A percentile compares a stretch with the other conserved stretches of the same genome.
phyloP scores from a whole-genome alignment of 2,797 vertebrate species.

The Poeciliopsis turneri region DNA sequence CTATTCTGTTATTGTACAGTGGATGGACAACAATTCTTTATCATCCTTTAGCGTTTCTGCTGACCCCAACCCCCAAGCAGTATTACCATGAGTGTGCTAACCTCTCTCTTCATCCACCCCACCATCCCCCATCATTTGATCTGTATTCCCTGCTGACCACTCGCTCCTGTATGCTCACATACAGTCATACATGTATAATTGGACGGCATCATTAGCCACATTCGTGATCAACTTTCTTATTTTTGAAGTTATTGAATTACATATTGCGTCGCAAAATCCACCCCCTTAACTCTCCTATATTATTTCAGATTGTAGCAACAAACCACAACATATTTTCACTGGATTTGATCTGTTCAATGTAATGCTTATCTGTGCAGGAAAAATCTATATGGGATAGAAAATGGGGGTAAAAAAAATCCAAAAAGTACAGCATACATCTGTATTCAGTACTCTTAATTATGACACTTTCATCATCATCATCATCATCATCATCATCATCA shows the following conservation, averaged over 20 bases:
- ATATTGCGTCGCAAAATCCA: not conserved
- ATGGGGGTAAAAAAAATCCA: not conserved
- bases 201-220: slow-evolving; percentile 7
- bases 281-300: not conserved
- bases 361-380: not conserved
- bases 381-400: not conserved
- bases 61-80: slow-evolving; percentile 51
- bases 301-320: not conserved
- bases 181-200: slow-evolving; percentile 52
- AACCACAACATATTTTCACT: not conserved
- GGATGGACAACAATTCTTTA: slow-evolving; percentile 28
- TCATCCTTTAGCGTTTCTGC: slow-evolving; percentile 32
- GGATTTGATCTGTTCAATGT: not conserved
- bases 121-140: slow-evolving; percentile 63
- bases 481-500: too few species aligned
- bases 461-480: too few species aligned
- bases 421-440: not conserved
- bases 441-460: not conserved
- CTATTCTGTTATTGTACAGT: slow-evolving; percentile 4
- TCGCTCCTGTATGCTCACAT: slow-evolving; percentile 28
- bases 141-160: slow-evolving; percentile 59
- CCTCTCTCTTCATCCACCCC: slow-evolving; percentile 34
- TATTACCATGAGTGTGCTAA: slow-evolving; percentile 41
- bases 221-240: not conserved
- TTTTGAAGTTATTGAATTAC: not conserved